Base-by-base conservation (phyloP, 2,113 vertebrate genomes). In the Salvelinus alpinus region DNA sequence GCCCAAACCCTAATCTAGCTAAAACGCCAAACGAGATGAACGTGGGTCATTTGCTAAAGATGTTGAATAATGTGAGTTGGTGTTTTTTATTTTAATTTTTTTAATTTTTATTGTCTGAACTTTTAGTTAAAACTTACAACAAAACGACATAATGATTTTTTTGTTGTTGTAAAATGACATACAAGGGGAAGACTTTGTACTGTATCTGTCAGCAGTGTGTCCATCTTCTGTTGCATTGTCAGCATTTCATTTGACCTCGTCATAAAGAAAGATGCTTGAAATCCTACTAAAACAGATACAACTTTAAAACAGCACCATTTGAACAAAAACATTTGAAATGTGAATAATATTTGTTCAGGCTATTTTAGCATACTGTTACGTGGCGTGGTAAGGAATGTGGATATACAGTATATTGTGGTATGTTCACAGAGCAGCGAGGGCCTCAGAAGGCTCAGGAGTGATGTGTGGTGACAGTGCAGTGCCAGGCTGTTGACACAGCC, bases 401-500 rank as follows among this genome's bases (percentile, higher is more conserved):
- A 84, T 88, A 91, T 92, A 34, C 34, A 34, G 34, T 34, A 34
- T 34, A 88, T 89, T 82, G 70, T 76, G 77, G 76, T 86, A 86
- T 90, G 89, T 89, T 89, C 85, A 88, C 86, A 85, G 84, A 71
- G 82, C 84, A 86, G 73, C 86, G 82, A 5, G 85, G 88, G 84
- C 83, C 81, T 82, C 84, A 76, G 86, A 87, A 84, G 82, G 87
- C 90, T 90, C 87, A 86, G 87, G 90, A 93, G 88, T 92, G 91
- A 93, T 92, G 85, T 91, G 90, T 90, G 91, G 88, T 91, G 91
- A 92, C 91, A 91, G 89, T 90, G 83, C 87, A 84, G 90, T 84
- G 87, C 91, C 86, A 91, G 84, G 85, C 86, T 92, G 91, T 93
- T 92, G 91, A 94, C 89, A 93, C 89, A 92, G 89, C 84, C 78